A percentile compares a stretch with the other conserved stretches of the same genome.
These are phyloP conservation scores for Conus canariensis DNA, from an alignment of 2,888 invertebrate species.

Conservation along the genomic window DNA sequence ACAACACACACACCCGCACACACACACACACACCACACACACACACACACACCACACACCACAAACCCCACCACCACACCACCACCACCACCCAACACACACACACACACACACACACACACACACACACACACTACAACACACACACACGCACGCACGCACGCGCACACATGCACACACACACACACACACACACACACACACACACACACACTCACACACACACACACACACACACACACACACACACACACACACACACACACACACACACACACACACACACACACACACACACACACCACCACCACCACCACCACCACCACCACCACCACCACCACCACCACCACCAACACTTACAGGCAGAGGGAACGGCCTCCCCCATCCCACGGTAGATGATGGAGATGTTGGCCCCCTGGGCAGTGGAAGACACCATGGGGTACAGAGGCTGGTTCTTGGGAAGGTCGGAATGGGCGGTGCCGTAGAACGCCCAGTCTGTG, in stretches of 20 bases:
- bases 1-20: too few species aligned
- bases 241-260: too few species aligned
- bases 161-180: neutral
- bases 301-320: neutral
- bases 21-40: too few species aligned
- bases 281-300: too few species aligned
- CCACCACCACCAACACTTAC: neutral
- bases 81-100: too few species aligned
- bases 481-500: constrained; percentile 60
- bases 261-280: too few species aligned
- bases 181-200: neutral
- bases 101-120: too few species aligned
- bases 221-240: neutral
- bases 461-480: constrained; percentile 58
- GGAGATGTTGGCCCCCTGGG: constrained; percentile 59
- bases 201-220: neutral
- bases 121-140: neutral
- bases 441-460: constrained; percentile 53
- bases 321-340: neutral
- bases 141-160: neutral
- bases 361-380: constrained; percentile 37
- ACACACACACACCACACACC: too few species aligned
- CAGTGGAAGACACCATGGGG: constrained; percentile 60
- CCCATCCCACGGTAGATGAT: constrained; percentile 65
- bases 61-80: too few species aligned